These are phyloP conservation scores for Premnoplex brunnescens DNA, from an alignment of 2,797 vertebrate genomes.

Conservation along the genomic window DNA sequence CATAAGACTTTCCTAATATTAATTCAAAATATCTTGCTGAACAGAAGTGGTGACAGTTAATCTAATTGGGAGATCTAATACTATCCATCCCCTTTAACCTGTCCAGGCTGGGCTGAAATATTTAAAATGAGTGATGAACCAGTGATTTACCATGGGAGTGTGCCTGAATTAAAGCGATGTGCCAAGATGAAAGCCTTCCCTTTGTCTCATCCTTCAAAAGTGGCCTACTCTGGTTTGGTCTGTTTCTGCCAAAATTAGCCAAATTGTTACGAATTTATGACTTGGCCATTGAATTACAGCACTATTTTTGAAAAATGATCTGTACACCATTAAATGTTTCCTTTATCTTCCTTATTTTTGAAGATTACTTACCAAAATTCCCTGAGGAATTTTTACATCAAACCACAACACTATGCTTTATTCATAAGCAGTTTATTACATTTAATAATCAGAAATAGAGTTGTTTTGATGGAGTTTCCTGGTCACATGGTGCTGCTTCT, in stretches of 20 bases:
- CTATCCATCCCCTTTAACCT: background rate
- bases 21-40: background rate
- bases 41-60: background rate
- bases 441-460: background rate
- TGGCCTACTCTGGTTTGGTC: background rate
- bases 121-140: background rate
- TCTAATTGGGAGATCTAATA: background rate
- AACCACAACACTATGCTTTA: background rate
- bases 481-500: background rate
- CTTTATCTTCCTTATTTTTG: background rate
- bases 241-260: background rate
- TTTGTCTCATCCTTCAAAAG: background rate
- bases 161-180: background rate
- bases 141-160: background rate
- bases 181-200: background rate
- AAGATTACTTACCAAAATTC: background rate
- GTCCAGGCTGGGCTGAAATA: background rate
- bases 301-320: background rate
- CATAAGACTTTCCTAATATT: background rate
- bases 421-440: constrained; percentile 10
- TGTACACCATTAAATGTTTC: background rate
- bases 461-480: background rate
- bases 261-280: background rate
- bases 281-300: background rate
- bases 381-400: background rate